phyloP scores from a whole-genome alignment of 2,797 vertebrate species.

The Parambassis ranga region DNA sequence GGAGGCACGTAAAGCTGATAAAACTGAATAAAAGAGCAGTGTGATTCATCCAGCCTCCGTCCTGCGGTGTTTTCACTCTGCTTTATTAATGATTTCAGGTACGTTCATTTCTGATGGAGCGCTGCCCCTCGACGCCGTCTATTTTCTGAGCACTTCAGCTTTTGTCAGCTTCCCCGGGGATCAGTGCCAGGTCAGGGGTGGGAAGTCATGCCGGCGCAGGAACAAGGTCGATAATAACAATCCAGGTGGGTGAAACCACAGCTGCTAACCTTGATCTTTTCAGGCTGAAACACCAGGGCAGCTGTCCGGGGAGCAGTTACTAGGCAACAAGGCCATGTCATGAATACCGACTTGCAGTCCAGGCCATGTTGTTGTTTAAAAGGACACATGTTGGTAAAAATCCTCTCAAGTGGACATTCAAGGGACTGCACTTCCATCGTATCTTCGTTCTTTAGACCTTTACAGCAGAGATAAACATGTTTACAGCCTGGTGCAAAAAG shows the following conservation, averaged over 20 bases:
- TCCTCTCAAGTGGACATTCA: too few species aligned
- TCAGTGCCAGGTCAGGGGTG: neutral
- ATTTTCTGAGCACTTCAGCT: neutral
- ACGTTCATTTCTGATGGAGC: neutral
- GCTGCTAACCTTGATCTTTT: constrained; percentile 24
- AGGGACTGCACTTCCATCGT: too few species aligned
- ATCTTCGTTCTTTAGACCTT: too few species aligned
- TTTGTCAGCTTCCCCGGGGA: neutral
- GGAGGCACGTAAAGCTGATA: neutral
- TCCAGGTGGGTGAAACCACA: neutral
- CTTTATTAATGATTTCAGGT: neutral
- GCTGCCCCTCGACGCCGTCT: neutral
- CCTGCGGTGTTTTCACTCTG: neutral
- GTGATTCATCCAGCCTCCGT: neutral
- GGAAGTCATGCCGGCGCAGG: neutral
- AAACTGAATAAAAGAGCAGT: neutral
- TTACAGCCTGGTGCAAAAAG: too few species aligned
- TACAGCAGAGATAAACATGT: too few species aligned
- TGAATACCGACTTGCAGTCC: neutral
- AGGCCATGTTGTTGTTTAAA: too few species aligned
- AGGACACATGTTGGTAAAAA: too few species aligned
- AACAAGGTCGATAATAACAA: constrained; percentile 10
- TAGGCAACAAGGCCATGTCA: constrained; percentile 12
- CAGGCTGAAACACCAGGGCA: neutral
- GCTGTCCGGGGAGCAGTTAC: constrained; percentile 4